Evolutionary conservation across 1,140 invertebrate species (phyloP), one percentile per base, ranked within the genome.

Genomic region (Zaprionus inermis): DNA sequence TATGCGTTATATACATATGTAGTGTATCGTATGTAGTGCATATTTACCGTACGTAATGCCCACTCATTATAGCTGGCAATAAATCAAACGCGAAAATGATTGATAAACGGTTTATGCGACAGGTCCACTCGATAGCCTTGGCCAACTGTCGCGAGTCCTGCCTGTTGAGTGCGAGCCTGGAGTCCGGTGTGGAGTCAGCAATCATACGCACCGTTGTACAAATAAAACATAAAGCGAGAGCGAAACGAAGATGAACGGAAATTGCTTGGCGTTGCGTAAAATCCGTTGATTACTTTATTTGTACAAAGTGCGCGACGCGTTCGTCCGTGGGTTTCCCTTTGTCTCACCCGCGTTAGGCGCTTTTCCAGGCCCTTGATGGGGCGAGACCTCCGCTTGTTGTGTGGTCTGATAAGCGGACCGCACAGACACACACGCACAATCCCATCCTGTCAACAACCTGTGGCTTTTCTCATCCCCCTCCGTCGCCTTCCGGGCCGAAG

Each of bases 201-300:
- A 88, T 86, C 83, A 88, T 79, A 75, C 83, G 79, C 73, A 70
- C 77, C 55, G 73, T 79, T 61, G 59, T 69, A 57, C 12, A 63
- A 36, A 65, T 36, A 63, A 65, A n/a, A 51, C 61, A 44, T 5
- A 41, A 24, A 57, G 56, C n/a, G 46, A 58, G 14, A 58, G 32
- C n/a, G 32, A 61, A 61, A 60, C 51, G 22, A 44, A 69, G 71
- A 57, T 56, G 61, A 49, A 30, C 76, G 59, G 58, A 82, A 81
- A 85, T 79, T 90, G 79, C 24, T 54, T 67, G 69, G 24, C 64
- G 71, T 78, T 74, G 86, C 82, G 86, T 86, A 66, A 90, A 90
- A 90, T 90, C 74, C 86, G 82, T 88, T 90, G 88, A 90, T 90
- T 90, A 88, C 88, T 90, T 86, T 91, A 90, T 90, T 90, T 90